A percentile compares a stretch with the other conserved stretches of the same genome.
Evolutionary conservation across 2,113 vertebrate genomes (phyloP).

Genomic region (Scomber japonicus): DNA sequence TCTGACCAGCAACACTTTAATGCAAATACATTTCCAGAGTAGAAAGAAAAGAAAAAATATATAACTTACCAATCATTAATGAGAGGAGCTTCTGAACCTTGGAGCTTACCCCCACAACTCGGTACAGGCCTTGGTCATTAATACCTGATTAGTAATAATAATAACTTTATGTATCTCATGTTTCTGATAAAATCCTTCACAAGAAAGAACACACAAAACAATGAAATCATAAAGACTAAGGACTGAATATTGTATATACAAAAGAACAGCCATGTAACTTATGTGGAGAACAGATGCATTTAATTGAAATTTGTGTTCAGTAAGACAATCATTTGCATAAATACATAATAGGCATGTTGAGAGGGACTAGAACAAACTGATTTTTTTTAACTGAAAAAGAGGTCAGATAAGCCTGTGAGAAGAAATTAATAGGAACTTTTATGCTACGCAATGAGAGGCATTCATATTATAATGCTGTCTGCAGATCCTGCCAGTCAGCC

Average conservation of each 20-base stretch:
- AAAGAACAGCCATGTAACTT: neutral
- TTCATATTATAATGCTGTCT: conserved; percentile 2
- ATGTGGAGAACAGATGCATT: neutral
- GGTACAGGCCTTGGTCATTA: conserved; percentile 97
- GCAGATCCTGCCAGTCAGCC: neutral
- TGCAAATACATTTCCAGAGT: conserved; percentile 13
- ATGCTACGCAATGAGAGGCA: neutral
- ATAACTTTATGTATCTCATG: neutral
- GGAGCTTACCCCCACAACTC: conserved; percentile 98
- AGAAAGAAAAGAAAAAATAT: neutral
- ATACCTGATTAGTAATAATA: conserved; percentile 87
- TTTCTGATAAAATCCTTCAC: neutral
- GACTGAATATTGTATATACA: neutral
- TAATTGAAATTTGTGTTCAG: neutral
- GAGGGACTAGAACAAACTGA: neutral
- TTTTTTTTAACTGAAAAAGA: neutral
- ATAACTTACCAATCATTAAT: conserved; percentile 93
- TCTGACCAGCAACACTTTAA: neutral
- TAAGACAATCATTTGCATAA: neutral
- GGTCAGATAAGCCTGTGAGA: neutral
- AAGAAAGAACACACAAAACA: conserved; percentile 1
- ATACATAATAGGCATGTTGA: neutral
- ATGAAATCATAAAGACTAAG: neutral
- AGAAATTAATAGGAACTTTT: conserved; percentile 18
- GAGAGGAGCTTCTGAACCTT: conserved; percentile 98